Evolutionary conservation across 2,113 vertebrate genomes (phyloP).

Genomic region (Erpornis zantholeuca): DNA sequence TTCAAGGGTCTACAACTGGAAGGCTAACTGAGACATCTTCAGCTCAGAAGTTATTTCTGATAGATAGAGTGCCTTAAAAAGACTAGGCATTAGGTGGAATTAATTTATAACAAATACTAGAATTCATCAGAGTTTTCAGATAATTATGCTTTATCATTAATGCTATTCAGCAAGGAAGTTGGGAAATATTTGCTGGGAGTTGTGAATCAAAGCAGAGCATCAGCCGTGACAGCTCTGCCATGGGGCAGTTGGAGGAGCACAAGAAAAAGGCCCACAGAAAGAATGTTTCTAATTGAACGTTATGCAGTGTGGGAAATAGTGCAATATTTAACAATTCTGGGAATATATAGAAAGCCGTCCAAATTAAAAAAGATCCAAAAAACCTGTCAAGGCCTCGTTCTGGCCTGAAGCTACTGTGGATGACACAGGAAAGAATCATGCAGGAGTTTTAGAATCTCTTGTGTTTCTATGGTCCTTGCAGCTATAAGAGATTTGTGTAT

Average conservation of each 20-base stretch:
- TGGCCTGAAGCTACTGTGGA: not conserved
- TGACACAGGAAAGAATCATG: not conserved
- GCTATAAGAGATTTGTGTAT: not conserved
- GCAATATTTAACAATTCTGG: slow-evolving; percentile 33
- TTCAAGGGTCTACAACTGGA: not conserved
- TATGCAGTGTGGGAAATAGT: not conserved
- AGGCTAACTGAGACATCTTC: not conserved
- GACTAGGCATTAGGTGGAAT: not conserved
- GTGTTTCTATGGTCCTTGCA: not conserved
- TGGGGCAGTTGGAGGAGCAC: not conserved
- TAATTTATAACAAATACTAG: not conserved
- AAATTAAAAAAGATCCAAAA: not conserved
- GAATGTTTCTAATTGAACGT: slow-evolving; percentile 28
- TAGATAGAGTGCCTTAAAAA: not conserved
- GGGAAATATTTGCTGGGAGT: not conserved
- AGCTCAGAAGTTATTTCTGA: not conserved
- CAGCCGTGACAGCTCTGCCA: not conserved
- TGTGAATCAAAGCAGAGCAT: not conserved
- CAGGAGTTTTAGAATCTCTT: not conserved
- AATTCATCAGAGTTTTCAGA: not conserved
- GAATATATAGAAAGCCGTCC: slow-evolving; percentile 17
- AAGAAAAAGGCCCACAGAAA: not conserved
- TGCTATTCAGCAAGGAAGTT: not conserved
- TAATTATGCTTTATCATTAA: not conserved
- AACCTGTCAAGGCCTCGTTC: not conserved